Conservation (phyloP, 2,113 vertebrate genomes). For the Dolichallabes microphthalmus region DNA sequence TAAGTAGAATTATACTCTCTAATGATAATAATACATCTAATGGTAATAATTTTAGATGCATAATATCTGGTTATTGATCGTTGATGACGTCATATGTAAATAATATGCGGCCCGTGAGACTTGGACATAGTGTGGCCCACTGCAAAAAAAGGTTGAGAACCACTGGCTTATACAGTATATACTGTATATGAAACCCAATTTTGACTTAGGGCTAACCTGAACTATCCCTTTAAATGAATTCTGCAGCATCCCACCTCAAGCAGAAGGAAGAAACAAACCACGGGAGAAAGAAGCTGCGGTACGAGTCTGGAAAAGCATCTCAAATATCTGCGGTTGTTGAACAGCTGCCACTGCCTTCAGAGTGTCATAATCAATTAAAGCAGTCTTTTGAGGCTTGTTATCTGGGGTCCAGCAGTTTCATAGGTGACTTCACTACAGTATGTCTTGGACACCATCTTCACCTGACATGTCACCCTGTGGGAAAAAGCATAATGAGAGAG, state of each 20-base stretch:
- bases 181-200: no score
- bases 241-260: background rate
- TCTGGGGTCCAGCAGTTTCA: background rate
- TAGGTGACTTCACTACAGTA: background rate
- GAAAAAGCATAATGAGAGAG: conserved; percentile 45
- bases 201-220: no score
- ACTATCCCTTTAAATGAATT: no score
- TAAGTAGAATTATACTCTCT: no score
- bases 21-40: no score
- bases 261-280: background rate
- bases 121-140: no score
- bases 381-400: background rate
- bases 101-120: no score
- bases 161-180: no score
- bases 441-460: background rate
- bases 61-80: no score
- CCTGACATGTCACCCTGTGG: conserved; percentile 47
- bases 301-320: background rate
- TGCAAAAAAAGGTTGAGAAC: no score
- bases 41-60: no score
- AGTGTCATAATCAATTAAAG: conserved; percentile 17
- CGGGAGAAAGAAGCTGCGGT: background rate
- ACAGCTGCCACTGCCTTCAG: background rate
- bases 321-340: background rate
- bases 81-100: no score